Evolutionary conservation across 2,888 invertebrate genomes (phyloP).

Genomic region (Isotomurus palustris): DNA sequence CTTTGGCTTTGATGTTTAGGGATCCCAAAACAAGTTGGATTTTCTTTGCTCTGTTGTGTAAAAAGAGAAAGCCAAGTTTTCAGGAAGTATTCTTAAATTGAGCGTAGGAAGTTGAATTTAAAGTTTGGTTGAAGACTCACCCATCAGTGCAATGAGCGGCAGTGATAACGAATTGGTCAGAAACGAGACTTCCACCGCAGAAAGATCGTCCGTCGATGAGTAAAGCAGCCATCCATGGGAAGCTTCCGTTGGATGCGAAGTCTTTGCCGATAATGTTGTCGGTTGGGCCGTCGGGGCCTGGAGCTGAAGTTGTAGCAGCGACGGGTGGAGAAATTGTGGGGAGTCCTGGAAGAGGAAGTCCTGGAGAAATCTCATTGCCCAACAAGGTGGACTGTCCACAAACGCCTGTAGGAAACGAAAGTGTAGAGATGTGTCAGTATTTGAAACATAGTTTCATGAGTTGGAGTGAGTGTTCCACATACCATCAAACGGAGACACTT

Average conservation of each 20-base stretch:
- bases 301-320: background rate
- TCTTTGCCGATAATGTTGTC: conserved; percentile 34
- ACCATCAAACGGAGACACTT: conserved; percentile 32
- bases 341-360: conserved; percentile 3
- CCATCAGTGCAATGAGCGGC: conserved; percentile 45
- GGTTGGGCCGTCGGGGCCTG: background rate
- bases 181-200: conserved; percentile 39
- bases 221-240: conserved; percentile 45
- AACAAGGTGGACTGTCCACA: background rate
- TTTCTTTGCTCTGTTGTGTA: conserved; percentile 26
- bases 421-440: no score
- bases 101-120: no score
- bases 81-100: no score
- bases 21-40: conserved; percentile 40
- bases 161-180: conserved; percentile 30
- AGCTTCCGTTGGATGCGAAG: conserved; percentile 32
- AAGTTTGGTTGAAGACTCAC: conserved; percentile 16
- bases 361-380: background rate
- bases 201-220: conserved; percentile 42
- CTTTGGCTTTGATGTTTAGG: conserved; percentile 38
- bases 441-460: no score
- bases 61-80: no score
- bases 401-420: background rate
- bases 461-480: conserved; percentile 3
- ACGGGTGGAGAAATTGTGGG: background rate